Conservation (phyloP, 37 sponge, comb jelly and placozoan species). For the Haliclona indistincta region DNA sequence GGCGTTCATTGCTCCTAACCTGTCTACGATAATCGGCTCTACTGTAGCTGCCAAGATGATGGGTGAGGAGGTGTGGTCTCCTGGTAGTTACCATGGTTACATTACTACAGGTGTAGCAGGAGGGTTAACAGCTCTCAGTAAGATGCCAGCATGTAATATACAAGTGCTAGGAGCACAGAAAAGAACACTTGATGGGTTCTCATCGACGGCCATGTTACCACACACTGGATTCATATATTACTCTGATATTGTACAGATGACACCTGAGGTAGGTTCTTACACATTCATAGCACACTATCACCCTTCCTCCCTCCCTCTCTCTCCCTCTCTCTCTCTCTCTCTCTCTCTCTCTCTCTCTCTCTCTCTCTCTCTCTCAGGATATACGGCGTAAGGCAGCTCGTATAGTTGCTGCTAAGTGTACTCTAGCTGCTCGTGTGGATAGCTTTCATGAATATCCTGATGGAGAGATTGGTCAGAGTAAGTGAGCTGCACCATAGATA, state of each 20-base stretch:
- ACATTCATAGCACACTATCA: too few relatives aligned
- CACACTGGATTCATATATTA: constrained; percentile 94
- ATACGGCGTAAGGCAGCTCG: constrained; percentile 84
- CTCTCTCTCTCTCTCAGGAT: too few relatives aligned
- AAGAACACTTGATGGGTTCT: constrained; percentile 90
- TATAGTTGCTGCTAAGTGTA: constrained; percentile 90
- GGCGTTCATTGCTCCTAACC: constrained; percentile 96
- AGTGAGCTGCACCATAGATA: constrained; percentile 23
- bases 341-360: too few relatives aligned
- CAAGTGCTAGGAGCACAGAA: constrained; percentile 91
- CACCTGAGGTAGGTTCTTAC: too few relatives aligned
- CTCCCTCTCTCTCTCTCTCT: too few relatives aligned
- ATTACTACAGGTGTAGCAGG: constrained; percentile 97
- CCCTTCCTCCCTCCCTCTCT: too few relatives aligned
- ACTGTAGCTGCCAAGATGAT: constrained; percentile 96
- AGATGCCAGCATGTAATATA: constrained; percentile 98
- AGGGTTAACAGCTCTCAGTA: constrained; percentile 88
- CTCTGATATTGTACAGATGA: constrained; percentile 90
- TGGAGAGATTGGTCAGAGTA: constrained; percentile 51
- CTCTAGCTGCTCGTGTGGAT: constrained; percentile 97
- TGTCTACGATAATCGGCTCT: constrained; percentile 89
- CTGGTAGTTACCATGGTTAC: too few relatives aligned
- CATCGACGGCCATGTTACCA: constrained; percentile 74
- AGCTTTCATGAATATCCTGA: constrained; percentile 81
- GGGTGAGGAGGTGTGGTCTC: too few relatives aligned